Base-by-base conservation (phyloP, 1,140 invertebrate species). In the Diachasmimorpha longicaudata region DNA sequence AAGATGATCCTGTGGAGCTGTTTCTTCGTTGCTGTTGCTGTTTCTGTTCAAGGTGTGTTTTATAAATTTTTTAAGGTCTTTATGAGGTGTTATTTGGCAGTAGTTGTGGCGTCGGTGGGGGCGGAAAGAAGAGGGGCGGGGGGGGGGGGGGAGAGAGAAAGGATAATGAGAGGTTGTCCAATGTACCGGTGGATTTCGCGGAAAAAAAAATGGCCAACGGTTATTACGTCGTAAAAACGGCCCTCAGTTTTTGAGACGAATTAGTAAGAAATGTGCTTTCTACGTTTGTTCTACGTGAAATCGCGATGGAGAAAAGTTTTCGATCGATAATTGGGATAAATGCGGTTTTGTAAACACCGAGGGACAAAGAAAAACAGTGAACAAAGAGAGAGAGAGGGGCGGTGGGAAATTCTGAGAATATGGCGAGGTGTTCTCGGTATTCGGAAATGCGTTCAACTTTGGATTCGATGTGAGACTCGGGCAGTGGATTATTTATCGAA, bases 1-100 rank as follows among this genome's bases (percentile, higher is more conserved):
- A 71, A 52, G 69, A 76, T 48, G 25, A 67, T 77, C 73, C 21
- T 72, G 74, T 81, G 79, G 82, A 78, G 72, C 75, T 80, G 79
- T 72, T 55, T 81, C 72, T 23, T 81, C 78, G 23, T 84, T 39
- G 75, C 80, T 69, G 75, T 77, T 55, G 55, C 77, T 19, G 52
- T 79, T 74, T 72, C 78, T 63, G 77, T 79, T n/a, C 66, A 68
- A 68, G 66, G 66, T 68, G n/a, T 63, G 14, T 63, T 63, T 63
- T 25, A 4, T 25, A 9, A 63, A 9, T 63, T 63, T 23, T 63
- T 21, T 55, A 31, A 31, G 2, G 2, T 21, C 48, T 4, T 19
- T 11, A 42, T 42, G 39, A 13, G 9, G 39, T 31, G 31, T 6
- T 31, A 31, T 13, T 42, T 10, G 39, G 39, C 39, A 10, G 39